Percentiles rank a stretch among this genome's conserved stretches.
These are phyloP conservation scores for Gibbula magus DNA, from an alignment of 2,888 invertebrate species.

Conservation along the genomic window DNA sequence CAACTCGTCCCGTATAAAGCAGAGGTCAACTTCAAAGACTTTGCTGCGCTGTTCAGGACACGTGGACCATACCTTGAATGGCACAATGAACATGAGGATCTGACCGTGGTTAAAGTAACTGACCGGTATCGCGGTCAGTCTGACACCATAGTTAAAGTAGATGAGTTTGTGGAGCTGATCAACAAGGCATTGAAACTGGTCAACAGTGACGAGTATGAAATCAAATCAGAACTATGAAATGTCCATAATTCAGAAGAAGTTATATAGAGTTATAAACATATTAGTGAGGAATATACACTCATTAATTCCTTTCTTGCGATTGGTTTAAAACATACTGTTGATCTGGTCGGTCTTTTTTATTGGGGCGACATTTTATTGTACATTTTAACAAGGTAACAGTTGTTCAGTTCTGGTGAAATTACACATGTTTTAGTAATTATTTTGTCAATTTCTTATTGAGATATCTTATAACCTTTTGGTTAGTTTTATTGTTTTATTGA, in stretches of 20 bases:
- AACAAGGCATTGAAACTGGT: slow-evolving; percentile 33
- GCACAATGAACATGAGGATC: slow-evolving; percentile 45
- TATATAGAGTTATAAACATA: neutral
- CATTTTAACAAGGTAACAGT: too few species aligned
- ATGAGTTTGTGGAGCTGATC: slow-evolving; percentile 41
- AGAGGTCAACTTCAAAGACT: slow-evolving; percentile 37
- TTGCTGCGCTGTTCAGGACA: slow-evolving; percentile 33
- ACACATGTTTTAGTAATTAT: neutral
- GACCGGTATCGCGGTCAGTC: slow-evolving; percentile 32
- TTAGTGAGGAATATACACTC: neutral
- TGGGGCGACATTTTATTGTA: too few species aligned
- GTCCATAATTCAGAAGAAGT: neutral
- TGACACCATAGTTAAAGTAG: slow-evolving; percentile 43
- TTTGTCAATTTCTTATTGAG: neutral
- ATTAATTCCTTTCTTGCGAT: neutral
- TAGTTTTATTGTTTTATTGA: too few species aligned
- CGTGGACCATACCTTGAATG: slow-evolving; percentile 49
- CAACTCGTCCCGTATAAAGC: slow-evolving; percentile 63
- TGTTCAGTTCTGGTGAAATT: neutral
- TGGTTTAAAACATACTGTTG: neutral
- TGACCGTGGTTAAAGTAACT: neutral
- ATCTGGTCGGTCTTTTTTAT: neutral
- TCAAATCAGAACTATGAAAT: slow-evolving; percentile 25
- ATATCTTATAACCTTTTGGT: neutral
- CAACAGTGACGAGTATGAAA: slow-evolving; percentile 6